Percentiles rank a stretch among this genome's conserved stretches.
Evolutionary conservation across 92 coral and sea anemone species (phyloP).

Genomic region (Muricea muricata): DNA sequence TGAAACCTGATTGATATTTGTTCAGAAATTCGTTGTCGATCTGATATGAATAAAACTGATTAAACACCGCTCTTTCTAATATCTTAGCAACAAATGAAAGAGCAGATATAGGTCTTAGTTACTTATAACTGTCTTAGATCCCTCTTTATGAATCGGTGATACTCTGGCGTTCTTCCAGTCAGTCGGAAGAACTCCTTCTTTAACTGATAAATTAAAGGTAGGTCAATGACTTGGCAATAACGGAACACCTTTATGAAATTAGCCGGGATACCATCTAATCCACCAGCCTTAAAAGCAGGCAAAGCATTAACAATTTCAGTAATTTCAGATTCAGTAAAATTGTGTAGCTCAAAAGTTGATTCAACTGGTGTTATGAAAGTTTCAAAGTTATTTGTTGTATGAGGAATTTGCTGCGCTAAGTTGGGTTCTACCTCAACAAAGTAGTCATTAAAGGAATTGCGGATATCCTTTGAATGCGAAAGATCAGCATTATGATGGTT

Average conservation of each 20-base stretch:
- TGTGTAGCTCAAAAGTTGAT: constrained; percentile 16
- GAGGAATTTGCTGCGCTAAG: constrained; percentile 37
- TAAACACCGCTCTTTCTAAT: too few relatives aligned
- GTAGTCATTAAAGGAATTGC: constrained; percentile 30
- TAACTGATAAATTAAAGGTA: not conserved
- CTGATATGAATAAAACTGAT: too few relatives aligned
- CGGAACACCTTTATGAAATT: constrained; percentile 22
- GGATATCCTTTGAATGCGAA: constrained; percentile 15
- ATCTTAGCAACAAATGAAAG: too few relatives aligned
- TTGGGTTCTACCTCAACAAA: constrained; percentile 15
- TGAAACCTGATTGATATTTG: too few relatives aligned
- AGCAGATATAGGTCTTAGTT: not conserved
- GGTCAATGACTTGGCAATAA: constrained; percentile 36
- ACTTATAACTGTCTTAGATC: not conserved
- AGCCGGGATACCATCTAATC: constrained; percentile 48
- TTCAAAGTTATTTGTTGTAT: constrained; percentile 23
- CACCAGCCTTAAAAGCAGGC: constrained; percentile 37
- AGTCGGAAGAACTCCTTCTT: not conserved
- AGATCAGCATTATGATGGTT: not conserved
- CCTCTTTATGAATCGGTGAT: not conserved
- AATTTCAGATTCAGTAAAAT: constrained; percentile 31
- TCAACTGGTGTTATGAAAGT: constrained; percentile 32
- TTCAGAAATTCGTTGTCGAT: too few relatives aligned
- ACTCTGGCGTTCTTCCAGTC: constrained; percentile 16
- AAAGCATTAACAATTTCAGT: constrained; percentile 24